Evolutionary conservation across 2,888 invertebrate genomes (phyloP), one percentile per base, ranked within the genome.

Genomic region (Automeris io): DNA sequence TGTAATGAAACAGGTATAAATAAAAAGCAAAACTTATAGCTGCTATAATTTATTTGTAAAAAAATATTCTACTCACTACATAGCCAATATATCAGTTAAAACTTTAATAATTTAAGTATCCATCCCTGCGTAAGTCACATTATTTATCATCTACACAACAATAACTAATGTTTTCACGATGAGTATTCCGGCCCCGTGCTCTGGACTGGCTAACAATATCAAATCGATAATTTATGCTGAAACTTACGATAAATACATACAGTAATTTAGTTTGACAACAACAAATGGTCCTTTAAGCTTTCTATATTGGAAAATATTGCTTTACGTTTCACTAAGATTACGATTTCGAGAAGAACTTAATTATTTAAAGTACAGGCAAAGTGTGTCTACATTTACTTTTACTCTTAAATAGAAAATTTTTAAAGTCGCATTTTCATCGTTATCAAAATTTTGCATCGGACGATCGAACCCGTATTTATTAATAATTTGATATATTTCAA

Each of bases 31-130:
- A 50, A 49, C 43, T 43, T 23, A 36, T 87, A 86, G 86, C 87
- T 86, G 87, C 87, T 87, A 87, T 83, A 79, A 81, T 90, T 90
- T 90, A 89, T 90, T 89, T 89, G 90, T 90, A 90, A 90, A 90
- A 90, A 90, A 90, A 90, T 90, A 90, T 88, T 88, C 89, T 90
- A 89, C 89, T 83, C 85, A 88, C 89, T 89, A 89, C 88, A 88
- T 89, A 90, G 89, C 89, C 88, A 89, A 89, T 88, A 88, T 88
- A 85, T 85, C 87, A 83, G 83, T 87, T 87, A 83, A 81, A 82
- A 80, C 82, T 86, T 85, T 81, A 85, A 87, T 86, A 87, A 86
- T 83, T 87, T 87, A 87, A 87, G 87, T 87, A 87, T 85, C 86
- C 87, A 83, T 87, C 87, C 87, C 86, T 87, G 86, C 87, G 82